A percentile compares a stretch with the other conserved stretches of the same genome.
phyloP scores from a whole-genome alignment of 1,140 invertebrate genomes.

The Cotesia chilonis region DNA sequence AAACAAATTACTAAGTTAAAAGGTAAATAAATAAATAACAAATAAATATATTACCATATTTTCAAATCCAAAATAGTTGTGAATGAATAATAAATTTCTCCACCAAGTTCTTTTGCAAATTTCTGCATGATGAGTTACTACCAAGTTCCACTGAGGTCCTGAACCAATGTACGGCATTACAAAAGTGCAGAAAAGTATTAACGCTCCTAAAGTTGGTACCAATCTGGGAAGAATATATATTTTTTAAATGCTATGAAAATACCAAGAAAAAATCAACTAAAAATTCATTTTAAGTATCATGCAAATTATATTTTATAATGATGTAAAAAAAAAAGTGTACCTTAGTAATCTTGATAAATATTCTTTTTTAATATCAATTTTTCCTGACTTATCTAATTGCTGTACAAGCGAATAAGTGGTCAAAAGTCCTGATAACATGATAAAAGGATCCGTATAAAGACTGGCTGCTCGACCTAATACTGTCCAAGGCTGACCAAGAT shows the following conservation, averaged over 20 bases:
- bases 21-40: conserved; percentile 27
- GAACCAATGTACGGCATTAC: conserved; percentile 70
- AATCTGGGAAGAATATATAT: conserved; percentile 60
- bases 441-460: conserved; percentile 80
- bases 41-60: conserved; percentile 65
- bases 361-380: conserved; percentile 70
- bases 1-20: conserved; percentile 46
- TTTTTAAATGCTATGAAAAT: neutral
- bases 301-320: no score
- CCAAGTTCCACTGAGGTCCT: conserved; percentile 74
- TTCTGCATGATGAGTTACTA: conserved; percentile 70
- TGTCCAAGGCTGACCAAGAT: conserved; percentile 74
- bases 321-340: conserved; percentile 51
- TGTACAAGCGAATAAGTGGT: conserved; percentile 74
- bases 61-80: conserved; percentile 74
- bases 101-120: conserved; percentile 72
- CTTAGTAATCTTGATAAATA: conserved; percentile 71
- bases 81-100: conserved; percentile 72
- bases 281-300: no score
- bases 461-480: conserved; percentile 77
- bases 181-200: conserved; percentile 74
- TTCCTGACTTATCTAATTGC: conserved; percentile 67
- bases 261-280: no score
- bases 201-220: conserved; percentile 69
- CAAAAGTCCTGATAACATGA: conserved; percentile 78